A percentile compares a stretch with the other conserved stretches of the same genome.
phyloP scores from a whole-genome alignment of 2,113 vertebrate genomes.

The Toxotes chatareus region DNA sequence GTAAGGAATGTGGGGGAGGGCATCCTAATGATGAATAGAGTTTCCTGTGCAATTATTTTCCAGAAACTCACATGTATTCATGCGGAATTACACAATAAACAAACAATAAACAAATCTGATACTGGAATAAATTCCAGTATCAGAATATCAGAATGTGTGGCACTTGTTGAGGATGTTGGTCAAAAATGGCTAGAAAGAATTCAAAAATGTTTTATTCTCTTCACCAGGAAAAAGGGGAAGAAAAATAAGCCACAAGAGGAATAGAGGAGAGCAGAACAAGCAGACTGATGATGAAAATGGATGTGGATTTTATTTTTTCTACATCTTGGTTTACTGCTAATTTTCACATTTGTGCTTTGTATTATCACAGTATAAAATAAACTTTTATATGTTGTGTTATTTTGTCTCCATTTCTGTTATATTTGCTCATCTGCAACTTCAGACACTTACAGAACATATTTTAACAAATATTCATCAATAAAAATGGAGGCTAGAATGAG shows the following conservation, averaged over 20 bases:
- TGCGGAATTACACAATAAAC: not conserved
- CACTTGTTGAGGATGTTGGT: not conserved
- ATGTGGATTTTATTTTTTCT: slow-evolving; percentile 1
- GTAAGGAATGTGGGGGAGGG: slow-evolving; percentile 16
- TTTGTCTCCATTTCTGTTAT: not conserved
- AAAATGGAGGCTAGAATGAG: not conserved
- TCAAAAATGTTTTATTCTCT: not conserved
- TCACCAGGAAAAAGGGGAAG: slow-evolving; percentile 60
- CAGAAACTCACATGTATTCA: not conserved
- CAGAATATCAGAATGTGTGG: not conserved
- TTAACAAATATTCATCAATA: not conserved
- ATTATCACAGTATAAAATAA: slow-evolving; percentile 56
- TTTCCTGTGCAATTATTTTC: not conserved
- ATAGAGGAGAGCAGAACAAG: not conserved
- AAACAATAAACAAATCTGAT: not conserved
- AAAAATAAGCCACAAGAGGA: slow-evolving; percentile 34
- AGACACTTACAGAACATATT: not conserved
- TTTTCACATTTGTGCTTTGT: slow-evolving; percentile 39
- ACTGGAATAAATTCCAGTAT: not conserved
- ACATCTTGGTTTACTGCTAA: not conserved
- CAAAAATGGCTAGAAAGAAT: not conserved
- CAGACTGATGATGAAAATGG: slow-evolving; percentile 1
- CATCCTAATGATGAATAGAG: not conserved
- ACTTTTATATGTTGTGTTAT: slow-evolving; percentile 12
- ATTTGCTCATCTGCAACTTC: not conserved